A percentile compares a stretch with the other conserved stretches of the same genome.
Evolutionary conservation across 2,113 vertebrate species (phyloP).

Genomic region (Platysternon megacephalum): DNA sequence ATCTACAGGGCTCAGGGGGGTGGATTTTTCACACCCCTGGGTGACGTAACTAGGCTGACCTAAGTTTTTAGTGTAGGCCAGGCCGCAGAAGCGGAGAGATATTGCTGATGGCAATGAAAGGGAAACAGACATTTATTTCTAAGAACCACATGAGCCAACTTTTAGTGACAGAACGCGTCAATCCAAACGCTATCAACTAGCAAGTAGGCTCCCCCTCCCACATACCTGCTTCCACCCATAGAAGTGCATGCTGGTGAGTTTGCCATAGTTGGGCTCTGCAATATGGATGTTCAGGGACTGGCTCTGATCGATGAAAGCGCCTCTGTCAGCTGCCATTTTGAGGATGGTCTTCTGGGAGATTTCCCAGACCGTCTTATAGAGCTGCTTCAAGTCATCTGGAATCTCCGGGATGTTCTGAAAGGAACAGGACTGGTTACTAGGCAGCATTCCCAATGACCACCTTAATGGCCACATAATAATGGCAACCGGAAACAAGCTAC

Average conservation of each 20-base stretch:
- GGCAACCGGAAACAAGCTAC: not conserved
- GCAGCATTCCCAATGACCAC: accelerated
- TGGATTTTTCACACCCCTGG: not conserved
- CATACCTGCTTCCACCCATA: slow-evolving; percentile 95
- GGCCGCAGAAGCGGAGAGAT: accelerated
- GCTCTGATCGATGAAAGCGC: slow-evolving; percentile 97
- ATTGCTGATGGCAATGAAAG: accelerated
- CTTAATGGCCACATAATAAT: accelerated
- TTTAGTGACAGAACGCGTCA: accelerated
- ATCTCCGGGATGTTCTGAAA: slow-evolving; percentile 85
- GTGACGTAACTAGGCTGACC: not conserved
- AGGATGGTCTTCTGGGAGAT: slow-evolving; percentile 95
- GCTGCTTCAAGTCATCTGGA: slow-evolving; percentile 90
- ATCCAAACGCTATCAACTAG: accelerated
- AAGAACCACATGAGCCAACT: accelerated
- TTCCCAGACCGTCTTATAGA: slow-evolving; percentile 99
- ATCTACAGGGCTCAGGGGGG: not conserved
- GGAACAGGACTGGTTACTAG: not conserved
- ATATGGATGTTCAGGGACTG: slow-evolving; percentile 98
- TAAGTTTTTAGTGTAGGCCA: not conserved
- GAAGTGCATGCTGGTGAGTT: slow-evolving; percentile 99
- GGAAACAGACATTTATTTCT: accelerated
- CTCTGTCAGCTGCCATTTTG: slow-evolving; percentile 96
- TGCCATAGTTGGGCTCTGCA: slow-evolving; percentile 96
- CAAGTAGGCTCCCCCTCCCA: not conserved